Evolutionary conservation across 2,113 vertebrate species (phyloP), one percentile per base, ranked within the genome.

Genomic region (Nibea coibor): DNA sequence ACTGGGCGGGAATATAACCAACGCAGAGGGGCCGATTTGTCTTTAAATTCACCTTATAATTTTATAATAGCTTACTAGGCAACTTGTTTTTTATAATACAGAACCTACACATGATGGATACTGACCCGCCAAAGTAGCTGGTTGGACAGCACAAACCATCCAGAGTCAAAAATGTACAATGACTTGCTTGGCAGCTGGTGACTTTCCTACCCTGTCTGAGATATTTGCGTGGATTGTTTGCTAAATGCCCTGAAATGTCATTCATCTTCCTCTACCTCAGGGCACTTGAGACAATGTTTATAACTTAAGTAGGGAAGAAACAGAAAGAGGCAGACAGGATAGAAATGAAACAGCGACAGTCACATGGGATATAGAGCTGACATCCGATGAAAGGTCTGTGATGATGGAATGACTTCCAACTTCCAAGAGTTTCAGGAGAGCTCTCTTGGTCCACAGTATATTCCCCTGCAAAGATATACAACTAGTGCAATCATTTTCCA

Each of bases 171-270:
- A 56, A 57, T 64, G 19, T 70, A 64, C 67, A 48, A 65, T 72
- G 19, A 50, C 12, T 71, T 51, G 51, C 80, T 75, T 50, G 15
- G 72, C 0, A 14, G 58, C 57, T 62, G 47, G 26, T 48, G 26
- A 64, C 58, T 56, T 56, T 57, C 22, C 53, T 28, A 43, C 35
- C 66, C 31, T 26, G 31, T 43, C 67, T 51, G 20, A 75, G 43
- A 42, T 17, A 76, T 69, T 63, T 79, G 26, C 22, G 48, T 11
- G 10, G 50, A 73, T 63, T 73, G 68, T 77, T 78, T 61, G 51
- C 31, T 54, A 75, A 80, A 75, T 61, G 51, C 53, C 35, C n/a
- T n/a, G 48, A 84, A 62, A 65, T 50, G 31, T 43, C 43, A 74
- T 73, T 54, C 42, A 75, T 58, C 72, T 48, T 16, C 24, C 24